Conservation (phyloP, 2,797 vertebrate species). For the Oceanodroma leucorhoa region DNA sequence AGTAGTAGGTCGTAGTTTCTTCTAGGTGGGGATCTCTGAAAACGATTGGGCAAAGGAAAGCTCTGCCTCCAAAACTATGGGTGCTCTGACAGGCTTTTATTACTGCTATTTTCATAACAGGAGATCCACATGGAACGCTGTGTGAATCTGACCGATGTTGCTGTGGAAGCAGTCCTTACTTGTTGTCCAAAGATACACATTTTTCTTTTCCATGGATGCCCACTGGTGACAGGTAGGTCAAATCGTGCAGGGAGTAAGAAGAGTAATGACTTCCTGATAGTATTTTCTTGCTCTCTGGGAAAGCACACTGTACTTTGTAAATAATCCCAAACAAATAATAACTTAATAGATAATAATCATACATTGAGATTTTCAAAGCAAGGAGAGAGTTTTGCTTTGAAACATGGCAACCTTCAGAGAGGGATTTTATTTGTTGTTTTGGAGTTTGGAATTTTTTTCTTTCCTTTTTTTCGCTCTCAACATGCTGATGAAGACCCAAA, state of each 20-base stretch:
- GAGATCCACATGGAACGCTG: constrained; percentile 86
- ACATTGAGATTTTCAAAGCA: neutral
- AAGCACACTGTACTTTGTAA: neutral
- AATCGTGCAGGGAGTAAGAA: neutral
- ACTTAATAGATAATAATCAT: neutral
- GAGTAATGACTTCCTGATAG: neutral
- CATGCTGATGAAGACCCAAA: neutral
- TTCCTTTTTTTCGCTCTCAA: accelerated
- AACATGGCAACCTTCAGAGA: neutral
- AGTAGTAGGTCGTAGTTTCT: neutral
- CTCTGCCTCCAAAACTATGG: neutral
- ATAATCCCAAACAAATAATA: neutral
- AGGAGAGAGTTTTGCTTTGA: neutral
- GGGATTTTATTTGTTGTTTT: neutral
- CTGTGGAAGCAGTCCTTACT: constrained; percentile 81
- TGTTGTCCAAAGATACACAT: constrained; percentile 82
- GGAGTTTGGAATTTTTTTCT: neutral
- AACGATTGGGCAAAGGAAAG: neutral
- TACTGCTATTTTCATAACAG: constrained; percentile 43
- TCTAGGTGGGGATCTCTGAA: neutral
- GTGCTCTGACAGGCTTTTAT: neutral
- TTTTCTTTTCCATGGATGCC: constrained; percentile 85
- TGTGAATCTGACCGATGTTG: constrained; percentile 78
- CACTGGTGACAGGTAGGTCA: constrained; percentile 83
- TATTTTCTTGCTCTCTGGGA: neutral